Evolutionary conservation across 2,888 invertebrate species (phyloP), one percentile per base, ranked within the genome.

Genomic region (Sicus ferrugineus): DNA sequence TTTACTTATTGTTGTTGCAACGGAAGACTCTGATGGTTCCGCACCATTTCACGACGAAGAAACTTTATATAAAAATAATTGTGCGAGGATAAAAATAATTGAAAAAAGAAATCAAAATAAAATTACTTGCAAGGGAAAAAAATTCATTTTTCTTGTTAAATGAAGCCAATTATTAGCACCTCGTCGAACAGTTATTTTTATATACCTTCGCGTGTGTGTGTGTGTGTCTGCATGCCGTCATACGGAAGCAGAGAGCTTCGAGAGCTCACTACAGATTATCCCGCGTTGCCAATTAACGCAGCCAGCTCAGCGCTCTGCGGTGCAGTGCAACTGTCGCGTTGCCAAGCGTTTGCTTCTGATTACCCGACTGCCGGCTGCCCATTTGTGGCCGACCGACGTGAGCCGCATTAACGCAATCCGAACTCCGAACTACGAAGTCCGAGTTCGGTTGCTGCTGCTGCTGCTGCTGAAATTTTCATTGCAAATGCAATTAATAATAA

Each of bases 401-500:
- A 48, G 30, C 30, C 28, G 54, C 4, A 63, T 63, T 63, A 63
- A 42, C 63, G 48, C 1, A 4, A 11, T 9, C 38, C 9, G 9
- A 38, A 38, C 14, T 38, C 38, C 7, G 38, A 38, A 38, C 7
- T 38, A 38, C 14, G 7, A 38, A 9, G 7, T 38, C n/a, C n/a
- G n/a, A n/a, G n/a, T n/a, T 14, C 52, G 9, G 3, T 3, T 38
- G 59, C 21, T 59, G 59, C 38, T 38, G 19, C 21, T 23, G 31
- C 59, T 34, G 21, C 50, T 31, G 23, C 16, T 34, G 42, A 61
- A 34, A 61, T 23, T 42, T 61, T 42, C 61, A 61, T 61, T 61
- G 62, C 67, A 38, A 46, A 54, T 62, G 59, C 54, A 62, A 68
- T 62, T 62, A 68, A 54, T 54, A 62, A 30, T 68, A 62, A 54